A percentile compares a stretch with the other conserved stretches of the same genome.
Evolutionary conservation across 1,140 invertebrate genomes (phyloP).

Genomic region (Ooceraea biroi): DNA sequence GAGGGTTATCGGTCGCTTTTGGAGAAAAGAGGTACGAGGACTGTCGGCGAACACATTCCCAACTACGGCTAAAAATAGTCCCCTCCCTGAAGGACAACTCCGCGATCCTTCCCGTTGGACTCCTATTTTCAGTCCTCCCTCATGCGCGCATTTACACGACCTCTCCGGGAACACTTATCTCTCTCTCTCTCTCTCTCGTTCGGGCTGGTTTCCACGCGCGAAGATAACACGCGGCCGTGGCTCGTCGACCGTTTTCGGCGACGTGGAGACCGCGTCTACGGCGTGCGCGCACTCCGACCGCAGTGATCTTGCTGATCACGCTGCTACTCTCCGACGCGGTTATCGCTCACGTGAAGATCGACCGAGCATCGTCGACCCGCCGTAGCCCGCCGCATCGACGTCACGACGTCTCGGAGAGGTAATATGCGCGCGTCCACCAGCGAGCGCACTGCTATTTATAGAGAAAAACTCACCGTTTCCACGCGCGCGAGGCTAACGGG

Average conservation of each 20-base stretch:
- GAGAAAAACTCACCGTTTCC: constrained; percentile 70
- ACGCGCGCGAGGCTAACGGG: constrained; percentile 35
- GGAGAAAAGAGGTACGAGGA: not conserved
- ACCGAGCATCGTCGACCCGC: not conserved
- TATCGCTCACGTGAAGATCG: not conserved
- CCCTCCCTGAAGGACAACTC: constrained; percentile 58
- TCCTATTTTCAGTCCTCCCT: constrained; percentile 47
- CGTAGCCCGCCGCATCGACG: not conserved
- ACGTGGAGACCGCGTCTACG: not conserved
- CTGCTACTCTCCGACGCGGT: not conserved
- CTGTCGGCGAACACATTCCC: not conserved
- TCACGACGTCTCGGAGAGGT: not conserved
- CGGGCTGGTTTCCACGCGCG: not conserved
- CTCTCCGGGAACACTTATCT: not conserved
- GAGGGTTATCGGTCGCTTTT: not conserved
- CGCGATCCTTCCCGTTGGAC: constrained; percentile 35
- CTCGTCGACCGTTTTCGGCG: not conserved
- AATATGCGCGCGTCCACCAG: constrained; percentile 1
- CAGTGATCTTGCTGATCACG: not conserved
- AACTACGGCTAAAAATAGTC: constrained; percentile 66
- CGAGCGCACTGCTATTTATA: constrained; percentile 67
- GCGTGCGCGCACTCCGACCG: not conserved
- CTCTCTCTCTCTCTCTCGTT: not conserved
- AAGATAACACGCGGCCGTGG: not conserved
- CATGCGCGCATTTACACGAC: no score